Percentiles rank a stretch among this genome's conserved stretches.
Conservation (phyloP, 1,140 invertebrate species). For the Pissodes strobi region DNA sequence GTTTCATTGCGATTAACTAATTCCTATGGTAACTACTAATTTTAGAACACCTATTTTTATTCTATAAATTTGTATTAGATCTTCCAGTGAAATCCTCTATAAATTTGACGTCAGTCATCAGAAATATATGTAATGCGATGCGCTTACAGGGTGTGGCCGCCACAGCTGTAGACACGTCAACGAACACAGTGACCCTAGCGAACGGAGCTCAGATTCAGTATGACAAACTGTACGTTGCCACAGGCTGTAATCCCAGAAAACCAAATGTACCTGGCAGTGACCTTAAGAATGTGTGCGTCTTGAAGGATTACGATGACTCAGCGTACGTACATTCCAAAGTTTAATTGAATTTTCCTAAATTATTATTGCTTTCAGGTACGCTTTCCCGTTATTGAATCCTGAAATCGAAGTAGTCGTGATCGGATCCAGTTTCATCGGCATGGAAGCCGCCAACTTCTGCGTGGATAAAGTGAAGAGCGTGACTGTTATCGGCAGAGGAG, state of each 20-base stretch:
- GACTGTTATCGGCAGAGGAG: slow-evolving; percentile 76
- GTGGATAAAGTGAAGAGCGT: slow-evolving; percentile 75
- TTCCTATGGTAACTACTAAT: too few relatives aligned
- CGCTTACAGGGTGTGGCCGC: slow-evolving; percentile 64
- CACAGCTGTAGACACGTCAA: slow-evolving; percentile 63
- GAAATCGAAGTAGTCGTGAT: slow-evolving; percentile 75
- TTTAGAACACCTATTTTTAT: too few relatives aligned
- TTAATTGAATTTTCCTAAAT: too few relatives aligned
- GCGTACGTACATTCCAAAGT: slow-evolving; percentile 53
- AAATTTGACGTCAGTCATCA: too few relatives aligned
- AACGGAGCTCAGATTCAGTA: slow-evolving; percentile 72
- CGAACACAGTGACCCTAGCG: slow-evolving; percentile 67
- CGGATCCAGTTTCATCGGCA: slow-evolving; percentile 80
- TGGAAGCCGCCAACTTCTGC: slow-evolving; percentile 82
- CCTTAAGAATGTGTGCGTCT: slow-evolving; percentile 73
- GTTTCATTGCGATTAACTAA: too few relatives aligned
- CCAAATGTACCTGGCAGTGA: slow-evolving; percentile 68
- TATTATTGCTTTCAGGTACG: slow-evolving; percentile 54
- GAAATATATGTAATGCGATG: too few relatives aligned
- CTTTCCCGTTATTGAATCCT: slow-evolving; percentile 60
- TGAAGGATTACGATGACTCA: slow-evolving; percentile 77
- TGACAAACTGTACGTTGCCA: slow-evolving; percentile 79
- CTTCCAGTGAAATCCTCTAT: too few relatives aligned
- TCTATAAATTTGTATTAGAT: too few relatives aligned
- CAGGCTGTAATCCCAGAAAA: slow-evolving; percentile 72